phyloP scores from a whole-genome alignment of 2,888 invertebrate genomes.

The Chelonus formosanus region DNA sequence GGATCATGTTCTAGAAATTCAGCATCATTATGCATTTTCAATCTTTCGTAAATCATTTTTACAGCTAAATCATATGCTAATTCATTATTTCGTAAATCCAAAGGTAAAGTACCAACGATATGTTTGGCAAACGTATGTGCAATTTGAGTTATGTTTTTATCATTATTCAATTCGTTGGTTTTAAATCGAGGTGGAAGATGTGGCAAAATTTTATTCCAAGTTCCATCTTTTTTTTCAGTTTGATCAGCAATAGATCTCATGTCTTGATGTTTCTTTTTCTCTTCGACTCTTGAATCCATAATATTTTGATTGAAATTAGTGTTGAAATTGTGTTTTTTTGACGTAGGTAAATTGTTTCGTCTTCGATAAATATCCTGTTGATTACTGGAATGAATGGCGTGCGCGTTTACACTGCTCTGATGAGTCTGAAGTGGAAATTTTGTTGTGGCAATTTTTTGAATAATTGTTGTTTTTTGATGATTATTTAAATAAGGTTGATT shows the following conservation, averaged over 20 bases:
- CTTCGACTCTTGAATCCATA: not conserved
- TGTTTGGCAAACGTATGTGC: not conserved
- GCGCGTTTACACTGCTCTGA: not conserved
- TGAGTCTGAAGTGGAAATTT: slow-evolving; percentile 22
- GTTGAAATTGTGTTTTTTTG: not conserved
- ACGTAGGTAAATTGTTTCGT: not conserved
- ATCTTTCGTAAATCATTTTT: slow-evolving; percentile 13
- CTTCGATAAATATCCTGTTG: not conserved
- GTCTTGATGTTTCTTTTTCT: not conserved
- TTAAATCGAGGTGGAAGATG: not conserved
- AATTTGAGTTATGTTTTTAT: slow-evolving; percentile 1
- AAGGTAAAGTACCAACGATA: slow-evolving; percentile 7
- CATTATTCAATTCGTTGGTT: not conserved
- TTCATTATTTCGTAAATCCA: slow-evolving; percentile 1
- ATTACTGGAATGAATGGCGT: not conserved
- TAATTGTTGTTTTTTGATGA: slow-evolving; percentile 13
- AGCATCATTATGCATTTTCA: not conserved
- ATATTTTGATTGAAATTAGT: not conserved
- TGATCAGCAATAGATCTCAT: not conserved
- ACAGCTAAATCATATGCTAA: slow-evolving; percentile 11
- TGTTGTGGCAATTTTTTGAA: slow-evolving; percentile 8
- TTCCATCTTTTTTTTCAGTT: slow-evolving; percentile 1
- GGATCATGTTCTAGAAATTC: not conserved
- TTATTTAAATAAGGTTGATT: not conserved
- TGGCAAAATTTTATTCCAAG: not conserved